phyloP scores from a whole-genome alignment of 2,888 invertebrate species.

The Lasioglossum pauxillum region DNA sequence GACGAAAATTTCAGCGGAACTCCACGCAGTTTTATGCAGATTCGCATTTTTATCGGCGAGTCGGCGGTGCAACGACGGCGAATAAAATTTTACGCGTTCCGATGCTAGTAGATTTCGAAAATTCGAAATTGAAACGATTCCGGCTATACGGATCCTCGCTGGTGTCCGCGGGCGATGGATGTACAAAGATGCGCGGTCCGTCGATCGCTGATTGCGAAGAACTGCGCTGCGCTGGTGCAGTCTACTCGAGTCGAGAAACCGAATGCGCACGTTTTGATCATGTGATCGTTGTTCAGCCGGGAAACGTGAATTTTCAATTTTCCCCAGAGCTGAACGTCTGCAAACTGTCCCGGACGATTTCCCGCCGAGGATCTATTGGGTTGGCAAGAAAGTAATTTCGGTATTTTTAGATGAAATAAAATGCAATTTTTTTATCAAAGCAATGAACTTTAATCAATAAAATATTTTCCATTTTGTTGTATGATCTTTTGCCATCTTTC shows the following conservation, averaged over 20 bases:
- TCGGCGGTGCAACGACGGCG: not conserved
- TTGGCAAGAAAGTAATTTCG: too few relatives aligned
- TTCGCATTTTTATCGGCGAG: not conserved
- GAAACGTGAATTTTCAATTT: conserved; percentile 26
- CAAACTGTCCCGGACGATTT: conserved; percentile 26
- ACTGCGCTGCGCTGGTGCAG: not conserved
- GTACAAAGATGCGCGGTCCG: not conserved
- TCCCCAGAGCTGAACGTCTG: conserved; percentile 21
- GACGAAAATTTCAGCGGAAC: not conserved
- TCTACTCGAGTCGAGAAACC: not conserved
- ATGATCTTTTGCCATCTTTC: too few relatives aligned
- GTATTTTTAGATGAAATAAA: too few relatives aligned
- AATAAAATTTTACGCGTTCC: not conserved
- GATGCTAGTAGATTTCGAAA: not conserved
- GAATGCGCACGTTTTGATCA: not conserved
- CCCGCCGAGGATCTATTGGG: conserved; percentile 28
- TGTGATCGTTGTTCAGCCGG: not conserved
- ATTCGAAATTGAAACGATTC: not conserved
- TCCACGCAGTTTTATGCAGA: not conserved
- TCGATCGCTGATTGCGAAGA: not conserved
- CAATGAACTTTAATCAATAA: too few relatives aligned
- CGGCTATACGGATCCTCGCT: not conserved
- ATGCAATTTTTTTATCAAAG: too few relatives aligned
- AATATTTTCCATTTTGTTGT: too few relatives aligned
- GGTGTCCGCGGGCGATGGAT: not conserved